Percentiles rank a stretch among this genome's conserved stretches.
These are phyloP conservation scores for Bubo bubo DNA, from an alignment of 2,113 vertebrate genomes.

Conservation along the genomic window DNA sequence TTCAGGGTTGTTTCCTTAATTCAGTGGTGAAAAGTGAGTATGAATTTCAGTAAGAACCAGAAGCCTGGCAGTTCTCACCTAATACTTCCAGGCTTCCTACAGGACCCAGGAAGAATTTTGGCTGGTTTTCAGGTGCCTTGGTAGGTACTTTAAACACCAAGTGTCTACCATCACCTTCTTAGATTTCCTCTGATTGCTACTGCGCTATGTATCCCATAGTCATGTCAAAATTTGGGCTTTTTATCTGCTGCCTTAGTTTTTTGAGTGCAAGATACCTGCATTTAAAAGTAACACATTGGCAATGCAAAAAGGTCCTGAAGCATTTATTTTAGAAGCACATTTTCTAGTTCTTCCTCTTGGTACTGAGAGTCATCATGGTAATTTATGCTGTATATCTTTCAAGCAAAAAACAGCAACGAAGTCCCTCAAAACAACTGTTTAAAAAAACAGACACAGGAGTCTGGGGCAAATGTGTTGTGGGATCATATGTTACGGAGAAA, in stretches of 20 bases:
- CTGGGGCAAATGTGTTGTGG: neutral
- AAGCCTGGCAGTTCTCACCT: neutral
- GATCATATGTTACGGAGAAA: neutral
- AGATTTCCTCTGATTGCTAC: neutral
- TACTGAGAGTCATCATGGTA: neutral
- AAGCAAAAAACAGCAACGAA: neutral
- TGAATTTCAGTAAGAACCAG: neutral
- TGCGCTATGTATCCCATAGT: neutral
- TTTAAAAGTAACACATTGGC: neutral
- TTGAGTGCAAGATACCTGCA: neutral
- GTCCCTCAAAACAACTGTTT: neutral
- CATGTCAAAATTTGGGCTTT: neutral
- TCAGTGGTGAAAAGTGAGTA: neutral
- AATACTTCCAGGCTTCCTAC: neutral
- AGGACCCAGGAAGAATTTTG: neutral
- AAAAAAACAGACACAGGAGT: neutral
- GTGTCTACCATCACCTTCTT: neutral
- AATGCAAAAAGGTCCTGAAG: neutral
- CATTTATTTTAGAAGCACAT: slow-evolving; percentile 27
- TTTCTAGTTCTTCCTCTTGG: neutral
- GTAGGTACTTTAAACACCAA: neutral
- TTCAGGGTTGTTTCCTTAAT: neutral
- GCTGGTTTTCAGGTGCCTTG: neutral
- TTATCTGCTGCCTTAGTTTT: neutral
- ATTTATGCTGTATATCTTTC: neutral